phyloP scores from a whole-genome alignment of 2,888 invertebrate genomes.

The Mythimna pallens region DNA sequence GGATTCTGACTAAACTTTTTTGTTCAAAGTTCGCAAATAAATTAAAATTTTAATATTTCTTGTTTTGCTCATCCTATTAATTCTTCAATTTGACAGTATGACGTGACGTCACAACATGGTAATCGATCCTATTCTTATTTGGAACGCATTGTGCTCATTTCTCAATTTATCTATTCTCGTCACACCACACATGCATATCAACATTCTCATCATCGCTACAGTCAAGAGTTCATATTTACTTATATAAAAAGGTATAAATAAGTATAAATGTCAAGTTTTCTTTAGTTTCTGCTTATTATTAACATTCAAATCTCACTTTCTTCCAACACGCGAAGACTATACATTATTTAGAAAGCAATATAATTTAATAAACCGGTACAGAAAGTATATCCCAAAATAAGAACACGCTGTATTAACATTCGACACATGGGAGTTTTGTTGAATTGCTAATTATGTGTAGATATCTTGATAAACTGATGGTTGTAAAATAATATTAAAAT shows the following conservation, averaged over 20 bases:
- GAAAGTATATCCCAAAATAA: slow-evolving; percentile 58
- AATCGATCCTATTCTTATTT: too few species aligned
- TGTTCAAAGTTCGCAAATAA: too few species aligned
- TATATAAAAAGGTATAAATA: slow-evolving; percentile 9
- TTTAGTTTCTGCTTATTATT: slow-evolving; percentile 41
- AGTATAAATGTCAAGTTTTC: slow-evolving; percentile 33
- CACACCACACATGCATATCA: too few species aligned
- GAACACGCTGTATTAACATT: slow-evolving; percentile 43
- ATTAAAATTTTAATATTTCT: too few species aligned
- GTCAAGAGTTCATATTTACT: slow-evolving; percentile 28
- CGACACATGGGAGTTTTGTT: slow-evolving; percentile 5
- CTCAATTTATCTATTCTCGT: too few species aligned
- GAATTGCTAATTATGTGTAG: slow-evolving; percentile 45
- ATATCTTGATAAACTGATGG: slow-evolving; percentile 19
- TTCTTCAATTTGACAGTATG: too few species aligned
- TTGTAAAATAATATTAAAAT: not conserved
- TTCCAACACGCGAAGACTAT: slow-evolving; percentile 44
- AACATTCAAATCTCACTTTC: slow-evolving; percentile 57
- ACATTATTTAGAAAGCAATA: slow-evolving; percentile 64
- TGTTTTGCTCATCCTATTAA: too few species aligned
- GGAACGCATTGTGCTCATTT: too few species aligned
- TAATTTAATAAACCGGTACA: slow-evolving; percentile 62
- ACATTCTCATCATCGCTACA: not conserved
- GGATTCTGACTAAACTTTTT: too few species aligned
- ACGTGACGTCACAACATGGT: too few species aligned